Conservation (phyloP, 2,797 vertebrate genomes). For the Lepus townsendii region DNA sequence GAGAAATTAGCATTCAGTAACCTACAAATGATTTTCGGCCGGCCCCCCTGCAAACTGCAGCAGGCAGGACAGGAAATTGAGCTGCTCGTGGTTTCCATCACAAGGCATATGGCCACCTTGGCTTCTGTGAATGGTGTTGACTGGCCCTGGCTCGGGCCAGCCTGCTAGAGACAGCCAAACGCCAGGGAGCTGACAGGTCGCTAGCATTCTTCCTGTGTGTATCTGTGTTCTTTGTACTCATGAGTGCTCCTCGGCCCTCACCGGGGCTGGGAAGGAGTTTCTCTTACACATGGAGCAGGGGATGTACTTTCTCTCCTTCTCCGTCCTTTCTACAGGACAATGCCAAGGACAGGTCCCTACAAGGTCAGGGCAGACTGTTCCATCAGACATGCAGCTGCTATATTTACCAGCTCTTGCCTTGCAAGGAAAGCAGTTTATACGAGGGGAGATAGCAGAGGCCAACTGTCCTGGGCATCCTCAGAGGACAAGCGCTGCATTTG, state of each 20-base stretch:
- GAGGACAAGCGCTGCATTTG: constrained; percentile 54
- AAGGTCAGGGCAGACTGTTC: constrained; percentile 64
- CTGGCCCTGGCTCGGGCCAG: not conserved
- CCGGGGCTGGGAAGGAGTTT: not conserved
- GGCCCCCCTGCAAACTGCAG: not conserved
- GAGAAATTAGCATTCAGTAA: not conserved
- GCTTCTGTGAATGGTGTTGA: not conserved
- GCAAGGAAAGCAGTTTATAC: constrained; percentile 61
- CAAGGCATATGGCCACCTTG: not conserved
- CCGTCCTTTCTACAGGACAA: constrained; percentile 64
- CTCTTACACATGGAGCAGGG: not conserved
- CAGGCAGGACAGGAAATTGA: not conserved
- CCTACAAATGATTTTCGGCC: not conserved
- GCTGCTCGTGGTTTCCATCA: rapidly evolving
- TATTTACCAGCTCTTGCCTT: constrained; percentile 77
- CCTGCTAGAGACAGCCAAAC: constrained; percentile 15
- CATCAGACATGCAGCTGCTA: constrained; percentile 77
- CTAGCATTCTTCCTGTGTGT: not conserved
- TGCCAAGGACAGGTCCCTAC: constrained; percentile 56
- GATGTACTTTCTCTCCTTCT: not conserved
- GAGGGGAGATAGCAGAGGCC: constrained; percentile 62
- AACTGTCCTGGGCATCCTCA: not conserved
- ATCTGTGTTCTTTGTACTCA: constrained; percentile 5
- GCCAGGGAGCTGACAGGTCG: not conserved
- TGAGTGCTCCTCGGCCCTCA: not conserved